A percentile compares a stretch with the other conserved stretches of the same genome.
Conservation (phyloP, 2,888 invertebrate species). For the Dicyrtoma fusca region DNA sequence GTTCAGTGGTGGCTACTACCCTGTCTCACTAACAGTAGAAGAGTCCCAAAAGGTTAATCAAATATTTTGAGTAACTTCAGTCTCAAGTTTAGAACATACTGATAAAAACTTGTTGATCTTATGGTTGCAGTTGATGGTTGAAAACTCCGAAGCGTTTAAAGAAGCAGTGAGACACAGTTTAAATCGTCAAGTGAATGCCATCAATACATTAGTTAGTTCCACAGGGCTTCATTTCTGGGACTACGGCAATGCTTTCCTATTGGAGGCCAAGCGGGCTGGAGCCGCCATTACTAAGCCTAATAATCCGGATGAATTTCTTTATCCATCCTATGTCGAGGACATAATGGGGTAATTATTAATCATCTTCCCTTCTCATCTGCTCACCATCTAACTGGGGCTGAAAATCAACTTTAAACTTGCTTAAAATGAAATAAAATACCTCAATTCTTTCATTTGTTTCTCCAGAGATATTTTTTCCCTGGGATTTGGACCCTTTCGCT, state of each 20-base stretch:
- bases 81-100: too few relatives aligned
- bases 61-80: too few relatives aligned
- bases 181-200: slow-evolving; percentile 65
- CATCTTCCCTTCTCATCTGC: too few relatives aligned
- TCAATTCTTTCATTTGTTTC: neutral
- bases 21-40: slow-evolving; percentile 63
- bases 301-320: slow-evolving; percentile 61
- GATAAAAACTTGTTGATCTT: too few relatives aligned
- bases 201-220: slow-evolving; percentile 62
- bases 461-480: slow-evolving; percentile 66
- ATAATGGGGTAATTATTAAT: slow-evolving; percentile 68
- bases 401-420: too few relatives aligned
- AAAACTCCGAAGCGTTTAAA: slow-evolving; percentile 63
- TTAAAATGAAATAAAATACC: too few relatives aligned
- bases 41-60: slow-evolving; percentile 61
- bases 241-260: slow-evolving; percentile 68
- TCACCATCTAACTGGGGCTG: too few relatives aligned
- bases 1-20: slow-evolving; percentile 67
- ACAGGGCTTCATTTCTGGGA: slow-evolving; percentile 67
- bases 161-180: slow-evolving; percentile 64
- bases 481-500: slow-evolving; percentile 70
- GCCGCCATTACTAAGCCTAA: slow-evolving; percentile 61
- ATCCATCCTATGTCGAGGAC: slow-evolving; percentile 68
- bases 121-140: slow-evolving; percentile 60
- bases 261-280: slow-evolving; percentile 66